Percentiles rank a stretch among this genome's conserved stretches.
These are phyloP conservation scores for Ameiurus melas DNA, from an alignment of 2,113 vertebrate species.

Conservation along the genomic window DNA sequence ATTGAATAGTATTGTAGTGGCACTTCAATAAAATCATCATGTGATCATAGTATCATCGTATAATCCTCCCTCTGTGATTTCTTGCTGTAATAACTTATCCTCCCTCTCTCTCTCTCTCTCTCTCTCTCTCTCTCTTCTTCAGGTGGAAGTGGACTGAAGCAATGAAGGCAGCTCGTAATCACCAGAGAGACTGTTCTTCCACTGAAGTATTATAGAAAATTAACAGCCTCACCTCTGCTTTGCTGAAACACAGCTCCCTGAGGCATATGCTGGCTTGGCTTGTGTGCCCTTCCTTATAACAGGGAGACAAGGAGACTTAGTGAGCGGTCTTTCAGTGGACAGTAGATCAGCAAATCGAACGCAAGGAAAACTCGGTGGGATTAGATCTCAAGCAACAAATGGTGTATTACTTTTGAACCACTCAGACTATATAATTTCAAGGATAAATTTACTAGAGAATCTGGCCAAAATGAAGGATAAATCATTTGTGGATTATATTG, in stretches of 20 bases:
- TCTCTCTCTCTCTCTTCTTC: conserved; percentile 52
- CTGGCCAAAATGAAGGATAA: conserved; percentile 93
- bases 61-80: conserved; percentile 43
- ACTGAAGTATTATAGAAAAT: conserved; percentile 57
- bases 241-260: conserved; percentile 48
- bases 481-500: conserved; percentile 79
- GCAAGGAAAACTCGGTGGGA: conserved; percentile 55
- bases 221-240: conserved; percentile 58
- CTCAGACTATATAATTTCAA: conserved; percentile 69
- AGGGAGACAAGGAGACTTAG: conserved; percentile 51
- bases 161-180: conserved; percentile 63
- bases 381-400: conserved; percentile 72
- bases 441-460: conserved; percentile 69
- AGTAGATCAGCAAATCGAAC: conserved; percentile 55
- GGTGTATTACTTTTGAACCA: conserved; percentile 69
- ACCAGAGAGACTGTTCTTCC: conserved; percentile 59
- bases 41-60: conserved; percentile 54
- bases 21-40: conserved; percentile 68
- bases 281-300: conserved; percentile 58
- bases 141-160: conserved; percentile 71
- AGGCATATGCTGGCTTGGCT: conserved; percentile 49
- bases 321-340: conserved; percentile 62
- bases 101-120: conserved; percentile 42
- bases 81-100: conserved; percentile 50
- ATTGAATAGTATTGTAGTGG: conserved; percentile 38